phyloP scores from a whole-genome alignment of 2,113 vertebrate species.

The Callopanchax toddi region DNA sequence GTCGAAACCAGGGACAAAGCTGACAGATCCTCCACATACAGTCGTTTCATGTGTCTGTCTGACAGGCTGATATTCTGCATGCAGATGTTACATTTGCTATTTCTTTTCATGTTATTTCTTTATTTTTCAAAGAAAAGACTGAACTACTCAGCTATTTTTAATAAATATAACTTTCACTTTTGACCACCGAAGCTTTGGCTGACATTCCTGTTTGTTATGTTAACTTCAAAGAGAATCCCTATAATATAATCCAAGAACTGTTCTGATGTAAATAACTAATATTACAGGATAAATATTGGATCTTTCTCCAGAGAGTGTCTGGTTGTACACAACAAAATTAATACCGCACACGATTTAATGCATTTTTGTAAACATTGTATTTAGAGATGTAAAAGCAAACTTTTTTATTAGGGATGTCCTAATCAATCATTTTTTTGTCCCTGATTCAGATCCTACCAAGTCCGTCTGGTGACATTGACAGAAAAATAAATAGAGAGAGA shows the following conservation, averaged over 20 bases:
- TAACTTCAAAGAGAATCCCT: background rate
- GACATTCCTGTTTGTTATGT: background rate
- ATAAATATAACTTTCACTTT: slow-evolving; percentile 2
- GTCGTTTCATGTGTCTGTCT: slow-evolving; percentile 3
- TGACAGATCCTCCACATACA: slow-evolving; percentile 14
- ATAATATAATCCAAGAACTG: background rate
- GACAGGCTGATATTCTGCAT: background rate
- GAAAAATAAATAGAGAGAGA: too few species aligned
- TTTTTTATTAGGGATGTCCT: too few species aligned
- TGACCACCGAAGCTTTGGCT: background rate
- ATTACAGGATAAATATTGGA: too few species aligned
- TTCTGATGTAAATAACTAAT: too few species aligned
- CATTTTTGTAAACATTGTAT: too few species aligned
- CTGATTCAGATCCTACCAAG: too few species aligned
- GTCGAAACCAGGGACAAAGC: background rate
- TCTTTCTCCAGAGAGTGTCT: too few species aligned
- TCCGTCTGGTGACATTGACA: too few species aligned
- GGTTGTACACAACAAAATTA: too few species aligned
- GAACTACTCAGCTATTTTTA: background rate
- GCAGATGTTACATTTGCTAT: slow-evolving; percentile 4
- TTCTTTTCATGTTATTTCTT: slow-evolving; percentile 16
- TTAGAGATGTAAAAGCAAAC: too few species aligned
- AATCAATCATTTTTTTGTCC: too few species aligned
- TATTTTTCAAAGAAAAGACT: slow-evolving; percentile 8
- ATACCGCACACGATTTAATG: too few species aligned